Base-by-base conservation (phyloP, 2,113 vertebrate genomes). In the Hippocampus comes region DNA sequence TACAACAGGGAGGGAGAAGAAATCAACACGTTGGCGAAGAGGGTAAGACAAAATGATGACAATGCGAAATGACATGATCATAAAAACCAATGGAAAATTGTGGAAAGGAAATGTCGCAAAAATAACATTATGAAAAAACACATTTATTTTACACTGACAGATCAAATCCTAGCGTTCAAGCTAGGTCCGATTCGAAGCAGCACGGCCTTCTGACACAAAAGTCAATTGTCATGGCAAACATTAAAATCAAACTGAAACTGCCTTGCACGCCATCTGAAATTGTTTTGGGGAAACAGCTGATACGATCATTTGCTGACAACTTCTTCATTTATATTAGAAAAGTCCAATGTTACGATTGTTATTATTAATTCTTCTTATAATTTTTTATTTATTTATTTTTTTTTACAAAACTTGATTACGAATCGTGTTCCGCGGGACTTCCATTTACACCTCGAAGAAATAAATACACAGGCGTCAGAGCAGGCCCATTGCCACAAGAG, bases 251-350 rank as follows among this genome's bases (percentile, higher is more conserved):
- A 79, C 73, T 78, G 82, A 83, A 85, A 82, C 78, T 68, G 79
- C 75, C 72, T 79, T 41, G 75, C 72, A 86, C 78, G 68, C 27
- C 38, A 73, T 82, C 77, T 30, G 67, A 82, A 81, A 72, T 74
- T 25, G 86, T 91, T 90, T 90, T 85, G 82, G 88, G 84, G 67
- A 88, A 88, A 82, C 76, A 91, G 88, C 90, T 90, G 85, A 87
- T 79, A 73, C 66, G 79, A 88, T 83, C 87, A 85, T 88, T 82
- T 75, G 83, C 80, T 75, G 79, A 84, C 46, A 57, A 86, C 38
- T 67, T 78, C 60, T 71, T 76, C 11, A 68, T 83, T 79, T 79
- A 74, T 70, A 82, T 84, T 57, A 78, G 59, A 75, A 82, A 23
- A 38, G 61, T 85, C 78, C 63, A 81, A 84, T 89, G 70, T 77